Base-by-base conservation (phyloP, 2,797 vertebrate species). In the Anabas testudineus region DNA sequence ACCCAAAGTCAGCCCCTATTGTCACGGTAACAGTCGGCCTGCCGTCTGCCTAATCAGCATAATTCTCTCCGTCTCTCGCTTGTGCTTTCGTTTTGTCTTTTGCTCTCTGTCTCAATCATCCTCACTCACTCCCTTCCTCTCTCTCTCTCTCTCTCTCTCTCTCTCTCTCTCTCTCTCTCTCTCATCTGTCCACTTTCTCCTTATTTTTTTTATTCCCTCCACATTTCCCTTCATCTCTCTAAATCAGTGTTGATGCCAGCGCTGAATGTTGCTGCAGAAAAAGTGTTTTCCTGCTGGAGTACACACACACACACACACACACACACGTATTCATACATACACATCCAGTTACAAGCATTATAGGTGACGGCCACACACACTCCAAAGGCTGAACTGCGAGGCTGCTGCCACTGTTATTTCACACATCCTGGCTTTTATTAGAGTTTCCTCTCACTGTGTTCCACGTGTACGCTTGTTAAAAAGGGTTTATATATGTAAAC, bases 21-120 rank as follows among this genome's bases (percentile, higher is more conserved):
- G 90, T 93, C 82, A 79, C 55, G 4, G 69, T 87, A 90, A 91
- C 85, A 84, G 88, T 84, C 49, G 19, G 63, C 74, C 78, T 86
- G 77, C 83, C 62, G 81, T 83, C 87, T 90, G 90, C 87, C 64
- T 73, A 74, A 87, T 91, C 87, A 88, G 75, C 88, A 91, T 86
- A 85, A 88, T 78, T 86, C 64, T 66, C 77, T 51, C 49, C 47
- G 39, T 48, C 52, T 72, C 58, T 49, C 58, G 26, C 55, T 58
- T 56, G 71, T 7, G 37, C 54, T 72, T 36, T 78, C 55, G 64
- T 76, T 73, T 49, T 70, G 36, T 48, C 67, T 78, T 43, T 70
- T 42, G 47, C 51, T 73, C 55, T 60, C 8, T 32, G 10, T 65
- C 43, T 67, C 61, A 39, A 16, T 74, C 67, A 60, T 53, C 59